Evolutionary conservation across 2,797 vertebrate genomes (phyloP).

Genomic region (Molossus alvarezi): DNA sequence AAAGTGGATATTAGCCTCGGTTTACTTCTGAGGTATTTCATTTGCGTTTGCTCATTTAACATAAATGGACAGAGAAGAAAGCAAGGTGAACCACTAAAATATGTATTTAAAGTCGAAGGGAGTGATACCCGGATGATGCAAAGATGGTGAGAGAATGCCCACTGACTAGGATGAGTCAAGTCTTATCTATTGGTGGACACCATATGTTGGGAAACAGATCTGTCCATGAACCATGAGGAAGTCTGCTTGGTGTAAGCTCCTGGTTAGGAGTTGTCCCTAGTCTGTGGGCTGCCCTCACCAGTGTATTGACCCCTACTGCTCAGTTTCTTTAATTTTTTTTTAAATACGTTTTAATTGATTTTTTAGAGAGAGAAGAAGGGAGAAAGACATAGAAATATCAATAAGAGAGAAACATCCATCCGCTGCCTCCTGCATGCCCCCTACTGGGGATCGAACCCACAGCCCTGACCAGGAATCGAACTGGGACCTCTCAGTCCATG

Average conservation of each 20-base stretch:
- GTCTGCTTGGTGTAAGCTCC: accelerated
- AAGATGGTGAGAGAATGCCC: neutral
- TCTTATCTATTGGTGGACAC: neutral
- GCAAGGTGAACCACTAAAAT: neutral
- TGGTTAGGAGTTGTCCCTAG: neutral
- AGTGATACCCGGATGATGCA: neutral
- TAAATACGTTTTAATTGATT: no score
- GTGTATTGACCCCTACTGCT: neutral
- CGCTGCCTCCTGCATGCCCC: no score
- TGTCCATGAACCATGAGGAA: neutral
- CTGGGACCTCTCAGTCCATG: no score
- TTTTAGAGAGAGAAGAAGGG: no score
- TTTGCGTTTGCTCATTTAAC: neutral
- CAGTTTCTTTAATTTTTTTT: neutral
- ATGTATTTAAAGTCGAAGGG: neutral
- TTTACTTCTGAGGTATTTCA: slow-evolving; percentile 9
- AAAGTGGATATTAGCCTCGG: neutral
- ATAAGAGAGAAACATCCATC: no score
- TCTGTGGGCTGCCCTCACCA: neutral
- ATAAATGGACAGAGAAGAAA: neutral
- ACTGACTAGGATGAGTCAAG: no score
- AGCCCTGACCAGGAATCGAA: no score
- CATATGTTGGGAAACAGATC: neutral
- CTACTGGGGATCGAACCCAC: no score
- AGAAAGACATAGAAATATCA: no score